phyloP scores from a whole-genome alignment of 2,113 vertebrate genomes.

The Pseudolaguvia tuberculata region DNA sequence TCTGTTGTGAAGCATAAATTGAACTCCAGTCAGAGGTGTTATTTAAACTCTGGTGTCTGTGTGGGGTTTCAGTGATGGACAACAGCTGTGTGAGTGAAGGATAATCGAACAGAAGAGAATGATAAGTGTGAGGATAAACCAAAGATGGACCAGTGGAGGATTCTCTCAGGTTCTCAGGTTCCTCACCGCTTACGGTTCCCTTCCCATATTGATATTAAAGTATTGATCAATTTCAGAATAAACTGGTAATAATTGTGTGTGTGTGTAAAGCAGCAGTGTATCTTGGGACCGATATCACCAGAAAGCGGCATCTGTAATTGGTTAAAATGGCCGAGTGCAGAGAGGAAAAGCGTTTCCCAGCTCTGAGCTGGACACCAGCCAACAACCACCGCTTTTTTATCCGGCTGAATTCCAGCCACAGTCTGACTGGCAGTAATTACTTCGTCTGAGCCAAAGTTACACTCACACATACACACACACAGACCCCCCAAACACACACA shows the following conservation, averaged over 20 bases:
- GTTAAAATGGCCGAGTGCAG: conserved; percentile 76
- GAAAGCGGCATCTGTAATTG: conserved; percentile 77
- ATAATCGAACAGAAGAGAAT: no score
- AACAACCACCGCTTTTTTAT: conserved; percentile 68
- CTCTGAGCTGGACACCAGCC: conserved; percentile 73
- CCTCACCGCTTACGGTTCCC: background rate
- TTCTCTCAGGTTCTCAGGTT: no score
- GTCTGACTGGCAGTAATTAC: conserved; percentile 82
- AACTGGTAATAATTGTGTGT: background rate
- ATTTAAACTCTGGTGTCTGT: no score
- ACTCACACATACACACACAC: conserved; percentile 48
- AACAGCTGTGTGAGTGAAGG: no score
- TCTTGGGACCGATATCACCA: conserved; percentile 75
- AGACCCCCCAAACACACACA: background rate
- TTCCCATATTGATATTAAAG: background rate
- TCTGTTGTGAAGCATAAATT: no score
- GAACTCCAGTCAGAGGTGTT: no score
- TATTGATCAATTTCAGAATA: background rate
- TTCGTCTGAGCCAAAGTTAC: conserved; percentile 78
- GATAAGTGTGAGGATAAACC: no score
- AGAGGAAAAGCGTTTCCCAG: conserved; percentile 79
- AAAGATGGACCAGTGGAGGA: no score
- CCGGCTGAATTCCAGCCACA: conserved; percentile 75
- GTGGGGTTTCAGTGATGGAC: no score
- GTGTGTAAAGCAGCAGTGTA: conserved; percentile 58